phyloP scores from a whole-genome alignment of 2,888 invertebrate genomes.

The Pammene aurita region DNA sequence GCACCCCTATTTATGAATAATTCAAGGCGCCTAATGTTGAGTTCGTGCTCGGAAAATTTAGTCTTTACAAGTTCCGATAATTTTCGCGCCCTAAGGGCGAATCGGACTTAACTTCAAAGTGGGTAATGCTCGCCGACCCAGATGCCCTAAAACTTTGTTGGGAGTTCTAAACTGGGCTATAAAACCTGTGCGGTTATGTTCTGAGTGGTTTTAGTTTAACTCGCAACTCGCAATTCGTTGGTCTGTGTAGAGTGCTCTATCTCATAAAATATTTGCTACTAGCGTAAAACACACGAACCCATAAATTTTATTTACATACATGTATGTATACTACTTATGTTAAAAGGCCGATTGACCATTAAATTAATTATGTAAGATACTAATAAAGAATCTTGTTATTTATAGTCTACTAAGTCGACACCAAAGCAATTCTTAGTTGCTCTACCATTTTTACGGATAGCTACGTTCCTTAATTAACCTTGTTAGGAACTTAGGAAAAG shows the following conservation, averaged over 20 bases:
- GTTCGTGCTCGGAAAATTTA: slow-evolving; percentile 60
- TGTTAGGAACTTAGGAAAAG: not conserved
- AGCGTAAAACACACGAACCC: slow-evolving; percentile 13
- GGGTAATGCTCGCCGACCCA: slow-evolving; percentile 44
- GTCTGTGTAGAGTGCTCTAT: slow-evolving; percentile 31
- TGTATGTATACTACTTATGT: not conserved
- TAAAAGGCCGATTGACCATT: not conserved
- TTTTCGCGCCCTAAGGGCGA: slow-evolving; percentile 41
- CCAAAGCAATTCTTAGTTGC: not conserved
- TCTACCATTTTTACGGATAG: not conserved
- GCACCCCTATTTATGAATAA: slow-evolving; percentile 60
- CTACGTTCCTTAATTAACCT: slow-evolving; percentile 4
- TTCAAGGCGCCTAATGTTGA: slow-evolving; percentile 60
- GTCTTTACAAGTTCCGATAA: slow-evolving; percentile 55
- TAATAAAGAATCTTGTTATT: not conserved
- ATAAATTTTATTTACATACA: not conserved
- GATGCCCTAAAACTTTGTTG: slow-evolving; percentile 38
- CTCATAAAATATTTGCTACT: slow-evolving; percentile 19
- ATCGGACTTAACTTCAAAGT: slow-evolving; percentile 46
- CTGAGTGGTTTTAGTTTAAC: slow-evolving; percentile 24
- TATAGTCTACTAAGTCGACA: not conserved
- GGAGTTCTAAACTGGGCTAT: slow-evolving; percentile 18
- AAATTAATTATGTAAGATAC: not conserved
- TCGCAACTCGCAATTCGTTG: slow-evolving; percentile 24
- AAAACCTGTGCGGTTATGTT: slow-evolving; percentile 29